phyloP scores from a whole-genome alignment of 2,113 vertebrate genomes.

The Dicrurus megarhynchus region DNA sequence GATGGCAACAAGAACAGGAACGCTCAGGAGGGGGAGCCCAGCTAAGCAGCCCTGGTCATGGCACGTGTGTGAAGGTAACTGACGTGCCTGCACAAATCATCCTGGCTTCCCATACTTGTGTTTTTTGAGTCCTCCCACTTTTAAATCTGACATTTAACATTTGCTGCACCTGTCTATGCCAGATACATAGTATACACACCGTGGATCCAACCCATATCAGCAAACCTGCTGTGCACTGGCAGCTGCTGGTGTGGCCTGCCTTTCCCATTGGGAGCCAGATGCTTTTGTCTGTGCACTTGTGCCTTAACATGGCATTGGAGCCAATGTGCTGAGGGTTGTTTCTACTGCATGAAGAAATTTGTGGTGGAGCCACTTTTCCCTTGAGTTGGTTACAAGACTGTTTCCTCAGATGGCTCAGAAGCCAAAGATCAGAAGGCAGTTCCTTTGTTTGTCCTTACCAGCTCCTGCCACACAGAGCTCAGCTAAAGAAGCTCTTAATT shows the following conservation, averaged over 20 bases:
- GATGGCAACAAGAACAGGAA: neutral
- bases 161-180: neutral
- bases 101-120: neutral
- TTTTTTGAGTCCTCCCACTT: neutral
- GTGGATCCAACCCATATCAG: neutral
- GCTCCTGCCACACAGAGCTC: neutral
- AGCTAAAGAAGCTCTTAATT: neutral
- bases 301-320: neutral
- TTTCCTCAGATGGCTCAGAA: neutral
- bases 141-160: neutral
- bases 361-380: neutral
- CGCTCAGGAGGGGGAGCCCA: neutral
- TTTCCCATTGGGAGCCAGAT: neutral
- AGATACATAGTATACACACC: neutral
- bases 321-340: neutral
- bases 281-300: neutral
- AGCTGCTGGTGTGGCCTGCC: neutral
- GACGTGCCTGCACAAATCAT: neutral
- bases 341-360: neutral
- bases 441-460: neutral
- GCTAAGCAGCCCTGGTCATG: neutral
- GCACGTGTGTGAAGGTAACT: neutral
- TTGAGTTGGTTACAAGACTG: neutral
- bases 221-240: neutral
- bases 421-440: neutral